Evolutionary conservation across 2,888 invertebrate genomes (phyloP).

Genomic region (Ptychoptera albimana): DNA sequence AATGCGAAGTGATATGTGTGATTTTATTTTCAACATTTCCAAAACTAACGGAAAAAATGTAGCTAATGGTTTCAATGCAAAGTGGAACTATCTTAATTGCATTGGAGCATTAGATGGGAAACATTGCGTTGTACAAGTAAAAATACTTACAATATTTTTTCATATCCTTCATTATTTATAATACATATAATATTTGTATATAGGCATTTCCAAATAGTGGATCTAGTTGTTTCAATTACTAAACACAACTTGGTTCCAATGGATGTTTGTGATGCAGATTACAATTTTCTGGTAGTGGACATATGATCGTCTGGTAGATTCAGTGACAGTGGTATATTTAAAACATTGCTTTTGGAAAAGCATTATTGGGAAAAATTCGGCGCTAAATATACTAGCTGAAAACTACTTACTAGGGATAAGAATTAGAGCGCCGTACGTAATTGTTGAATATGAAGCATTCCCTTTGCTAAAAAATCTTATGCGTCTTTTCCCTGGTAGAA

Average conservation of each 20-base stretch:
- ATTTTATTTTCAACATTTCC: not conserved
- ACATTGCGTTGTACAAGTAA: not conserved
- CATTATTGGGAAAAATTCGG: not conserved
- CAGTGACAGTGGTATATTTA: no score
- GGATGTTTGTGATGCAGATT: constrained; percentile 4
- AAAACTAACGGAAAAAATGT: not conserved
- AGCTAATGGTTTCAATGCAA: not conserved
- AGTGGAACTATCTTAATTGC: not conserved
- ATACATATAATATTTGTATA: not conserved
- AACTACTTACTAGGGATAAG: constrained; percentile 4
- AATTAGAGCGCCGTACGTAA: constrained; percentile 7
- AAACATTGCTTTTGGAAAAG: constrained; percentile 7
- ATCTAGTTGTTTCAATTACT: constrained; percentile 5
- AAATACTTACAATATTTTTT: no score
- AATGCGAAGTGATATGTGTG: not conserved
- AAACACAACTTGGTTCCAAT: constrained; percentile 7
- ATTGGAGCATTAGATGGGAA: constrained; percentile 1
- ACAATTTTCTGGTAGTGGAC: constrained; percentile 7
- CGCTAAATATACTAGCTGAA: constrained; percentile 5
- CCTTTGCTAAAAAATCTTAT: constrained; percentile 5
- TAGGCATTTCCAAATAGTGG: constrained; percentile 5
- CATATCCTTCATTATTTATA: not conserved
- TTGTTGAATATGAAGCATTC: constrained; percentile 8
- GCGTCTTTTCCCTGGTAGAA: constrained; percentile 5
- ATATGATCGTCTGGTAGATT: constrained; percentile 3